These are phyloP conservation scores for Drosophila neotestacea DNA, from an alignment of 2,888 invertebrate genomes.

Conservation along the genomic window DNA sequence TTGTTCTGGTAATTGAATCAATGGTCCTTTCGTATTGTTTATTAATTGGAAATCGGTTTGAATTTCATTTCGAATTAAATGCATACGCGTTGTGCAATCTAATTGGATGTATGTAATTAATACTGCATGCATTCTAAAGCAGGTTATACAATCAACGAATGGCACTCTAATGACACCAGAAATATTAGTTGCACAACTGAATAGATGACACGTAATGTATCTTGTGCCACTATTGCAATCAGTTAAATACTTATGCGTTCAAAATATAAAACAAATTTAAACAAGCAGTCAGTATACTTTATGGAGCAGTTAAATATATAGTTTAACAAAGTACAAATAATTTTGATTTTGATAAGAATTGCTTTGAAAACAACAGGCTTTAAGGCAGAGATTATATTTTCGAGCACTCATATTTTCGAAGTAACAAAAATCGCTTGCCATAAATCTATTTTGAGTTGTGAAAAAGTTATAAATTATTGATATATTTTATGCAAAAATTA, in stretches of 20 bases:
- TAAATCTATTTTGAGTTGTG: no score
- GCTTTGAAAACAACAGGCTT: no score
- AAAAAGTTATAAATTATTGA: no score
- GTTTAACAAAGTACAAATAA: no score
- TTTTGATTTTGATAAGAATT: no score
- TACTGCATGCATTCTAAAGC: constrained; percentile 38
- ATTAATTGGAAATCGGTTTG: constrained; percentile 37
- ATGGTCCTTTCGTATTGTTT: constrained; percentile 40
- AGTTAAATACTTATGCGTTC: constrained; percentile 5
- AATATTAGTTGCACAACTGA: constrained; percentile 27
- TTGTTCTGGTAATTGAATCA: constrained; percentile 60
- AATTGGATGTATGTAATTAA: constrained; percentile 63
- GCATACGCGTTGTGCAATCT: constrained; percentile 24
- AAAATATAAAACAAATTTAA: neutral
- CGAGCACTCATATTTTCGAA: no score
- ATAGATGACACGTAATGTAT: neutral
- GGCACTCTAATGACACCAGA: constrained; percentile 1
- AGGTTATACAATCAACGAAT: constrained; percentile 60
- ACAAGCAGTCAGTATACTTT: no score
- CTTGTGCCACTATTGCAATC: neutral
- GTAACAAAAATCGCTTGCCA: no score
- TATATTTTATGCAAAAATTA: no score
- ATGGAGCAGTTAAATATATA: no score
- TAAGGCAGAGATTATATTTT: no score
- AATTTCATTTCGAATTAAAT: constrained; percentile 17